Percentiles rank a stretch among this genome's conserved stretches.
These are phyloP conservation scores for Brachirus orientalis DNA, from an alignment of 2,113 vertebrate genomes.

Conservation along the genomic window DNA sequence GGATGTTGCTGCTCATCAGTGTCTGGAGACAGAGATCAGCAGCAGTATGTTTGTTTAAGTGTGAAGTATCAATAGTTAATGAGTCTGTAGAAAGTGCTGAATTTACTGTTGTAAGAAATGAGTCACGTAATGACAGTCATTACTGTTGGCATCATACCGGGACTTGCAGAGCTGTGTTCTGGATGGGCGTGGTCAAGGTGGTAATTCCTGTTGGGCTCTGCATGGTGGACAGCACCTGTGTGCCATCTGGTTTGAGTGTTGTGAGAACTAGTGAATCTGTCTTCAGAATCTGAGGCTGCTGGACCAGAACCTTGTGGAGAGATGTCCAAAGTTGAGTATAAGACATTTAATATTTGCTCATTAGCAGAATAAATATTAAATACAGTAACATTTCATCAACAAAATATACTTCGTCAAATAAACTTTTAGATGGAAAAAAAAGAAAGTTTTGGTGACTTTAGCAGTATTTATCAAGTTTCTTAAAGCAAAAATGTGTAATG, in stretches of 20 bases:
- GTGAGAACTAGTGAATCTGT: conserved; percentile 96
- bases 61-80: not conserved
- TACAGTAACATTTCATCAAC: too few species aligned
- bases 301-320: conserved; percentile 88
- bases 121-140: not conserved
- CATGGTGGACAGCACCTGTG: conserved; percentile 91
- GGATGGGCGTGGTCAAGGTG: conserved; percentile 89
- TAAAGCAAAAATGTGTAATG: too few species aligned
- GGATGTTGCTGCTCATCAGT: conserved; percentile 93
- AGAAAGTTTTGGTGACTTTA: too few species aligned
- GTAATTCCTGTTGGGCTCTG: conserved; percentile 91
- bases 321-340: not conserved
- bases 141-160: conserved; percentile 55
- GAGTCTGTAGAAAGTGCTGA: not conserved
- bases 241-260: conserved; percentile 92
- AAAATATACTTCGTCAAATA: too few species aligned
- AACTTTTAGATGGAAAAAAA: too few species aligned
- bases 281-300: conserved; percentile 98
- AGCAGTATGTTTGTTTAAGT: not conserved
- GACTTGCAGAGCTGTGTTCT: conserved; percentile 93
- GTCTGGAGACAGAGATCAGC: conserved; percentile 78
- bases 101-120: too few species aligned
- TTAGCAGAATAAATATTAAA: not conserved
- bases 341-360: not conserved
- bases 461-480: too few species aligned